These are phyloP conservation scores for Folsomia candida DNA, from an alignment of 2,888 invertebrate genomes.

Conservation along the genomic window DNA sequence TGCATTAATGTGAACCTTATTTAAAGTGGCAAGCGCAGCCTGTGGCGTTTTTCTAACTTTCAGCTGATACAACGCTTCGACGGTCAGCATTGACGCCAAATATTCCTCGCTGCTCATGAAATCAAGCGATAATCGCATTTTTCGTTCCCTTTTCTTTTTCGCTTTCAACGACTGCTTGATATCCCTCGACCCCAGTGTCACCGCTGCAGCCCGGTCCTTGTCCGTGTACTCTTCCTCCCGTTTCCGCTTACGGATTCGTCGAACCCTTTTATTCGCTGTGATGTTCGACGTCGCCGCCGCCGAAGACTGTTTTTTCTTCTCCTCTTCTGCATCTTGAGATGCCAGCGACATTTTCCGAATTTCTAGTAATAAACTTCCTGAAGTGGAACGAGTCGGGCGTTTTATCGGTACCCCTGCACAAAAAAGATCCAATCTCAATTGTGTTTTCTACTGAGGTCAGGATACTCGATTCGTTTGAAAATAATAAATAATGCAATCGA, in stretches of 20 bases:
- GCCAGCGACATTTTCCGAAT: constrained; percentile 50
- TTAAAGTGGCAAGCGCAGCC: constrained; percentile 33
- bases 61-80: constrained; percentile 48
- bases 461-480: too few relatives aligned
- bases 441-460: neutral
- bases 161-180: constrained; percentile 79
- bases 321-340: constrained; percentile 46
- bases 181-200: constrained; percentile 78
- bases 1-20: too few relatives aligned
- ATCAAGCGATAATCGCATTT: constrained; percentile 40
- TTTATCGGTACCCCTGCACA: neutral
- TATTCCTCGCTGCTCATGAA: constrained; percentile 49
- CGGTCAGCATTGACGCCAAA: constrained; percentile 43
- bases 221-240: constrained; percentile 80
- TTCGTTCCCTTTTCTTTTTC: constrained; percentile 65
- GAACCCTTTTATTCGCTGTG: constrained; percentile 25
- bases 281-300: constrained; percentile 10
- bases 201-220: constrained; percentile 86
- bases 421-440: neutral
- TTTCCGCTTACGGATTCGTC: constrained; percentile 27
- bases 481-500: neutral
- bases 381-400: neutral
- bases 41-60: constrained; percentile 43
- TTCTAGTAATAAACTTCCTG: constrained; percentile 37
- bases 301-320: constrained; percentile 35